Percentiles rank a stretch among this genome's conserved stretches.
These are phyloP conservation scores for Rhinatrema bivittatum DNA, from an alignment of 2,797 vertebrate genomes.

Conservation along the genomic window DNA sequence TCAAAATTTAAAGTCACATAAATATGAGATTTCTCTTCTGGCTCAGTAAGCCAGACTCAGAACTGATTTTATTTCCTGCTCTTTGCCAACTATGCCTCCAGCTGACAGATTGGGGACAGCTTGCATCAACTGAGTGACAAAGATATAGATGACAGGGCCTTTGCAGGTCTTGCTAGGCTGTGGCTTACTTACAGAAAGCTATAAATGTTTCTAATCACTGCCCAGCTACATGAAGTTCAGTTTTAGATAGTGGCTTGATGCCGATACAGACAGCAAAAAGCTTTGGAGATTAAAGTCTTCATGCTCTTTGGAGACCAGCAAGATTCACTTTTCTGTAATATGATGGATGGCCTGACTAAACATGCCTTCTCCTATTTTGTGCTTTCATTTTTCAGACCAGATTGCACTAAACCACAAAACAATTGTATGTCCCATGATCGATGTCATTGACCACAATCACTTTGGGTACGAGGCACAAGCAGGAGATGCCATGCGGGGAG, in stretches of 20 bases:
- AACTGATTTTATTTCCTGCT: too few species aligned
- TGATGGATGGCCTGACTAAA: conserved; percentile 47
- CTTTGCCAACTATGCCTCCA: conserved; percentile 13
- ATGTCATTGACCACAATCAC: conserved; percentile 89
- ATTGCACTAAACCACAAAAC: conserved; percentile 82
- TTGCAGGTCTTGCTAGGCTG: conserved; percentile 48
- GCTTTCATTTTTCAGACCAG: conserved; percentile 73
- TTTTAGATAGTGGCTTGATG: conserved; percentile 28
- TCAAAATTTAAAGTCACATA: conserved; percentile 28
- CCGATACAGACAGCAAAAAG: conserved; percentile 38
- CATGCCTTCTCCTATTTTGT: conserved; percentile 53
- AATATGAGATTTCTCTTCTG: conserved; percentile 20
- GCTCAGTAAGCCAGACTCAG: too few species aligned
- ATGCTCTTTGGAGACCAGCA: conserved; percentile 8
- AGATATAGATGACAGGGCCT: conserved; percentile 49
- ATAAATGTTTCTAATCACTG: conserved; percentile 66
- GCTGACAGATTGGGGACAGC: conserved; percentile 67
- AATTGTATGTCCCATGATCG: conserved; percentile 87
- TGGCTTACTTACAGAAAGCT: conserved; percentile 51
- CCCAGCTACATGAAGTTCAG: conserved; percentile 38
- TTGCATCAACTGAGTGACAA: conserved; percentile 50
- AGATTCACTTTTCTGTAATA: conserved; percentile 29
- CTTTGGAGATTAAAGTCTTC: conserved; percentile 23
- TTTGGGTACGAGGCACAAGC: conserved; percentile 85
- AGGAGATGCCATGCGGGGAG: conserved; percentile 81